A percentile compares a stretch with the other conserved stretches of the same genome.
These are phyloP conservation scores for Tetragnatha versicolor DNA, from an alignment of 1,140 invertebrate genomes.

Conservation along the genomic window DNA sequence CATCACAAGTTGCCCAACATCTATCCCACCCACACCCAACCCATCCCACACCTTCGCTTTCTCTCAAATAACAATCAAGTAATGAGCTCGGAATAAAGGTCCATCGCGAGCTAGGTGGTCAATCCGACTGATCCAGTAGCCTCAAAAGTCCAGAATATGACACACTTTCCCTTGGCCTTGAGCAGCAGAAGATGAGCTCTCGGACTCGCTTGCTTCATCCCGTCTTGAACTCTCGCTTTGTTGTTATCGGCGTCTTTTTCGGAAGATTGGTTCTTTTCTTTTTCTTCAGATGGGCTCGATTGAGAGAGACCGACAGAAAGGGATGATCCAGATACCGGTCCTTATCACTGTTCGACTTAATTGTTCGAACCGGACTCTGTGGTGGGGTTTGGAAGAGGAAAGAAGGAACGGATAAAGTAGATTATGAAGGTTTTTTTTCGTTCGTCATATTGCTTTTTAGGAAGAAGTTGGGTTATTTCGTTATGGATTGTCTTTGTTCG, in stretches of 20 bases:
- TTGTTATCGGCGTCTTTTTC: neutral
- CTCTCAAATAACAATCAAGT: too few relatives aligned
- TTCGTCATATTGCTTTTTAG: too few relatives aligned
- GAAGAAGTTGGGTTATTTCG: too few relatives aligned
- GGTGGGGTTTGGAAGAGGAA: too few relatives aligned
- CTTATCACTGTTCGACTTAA: neutral
- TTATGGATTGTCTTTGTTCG: too few relatives aligned
- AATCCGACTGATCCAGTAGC: conserved; percentile 13
- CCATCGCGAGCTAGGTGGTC: too few relatives aligned
- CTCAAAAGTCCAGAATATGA: conserved; percentile 7
- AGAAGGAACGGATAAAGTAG: too few relatives aligned
- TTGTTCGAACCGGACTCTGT: neutral
- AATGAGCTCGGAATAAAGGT: too few relatives aligned
- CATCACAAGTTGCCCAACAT: too few relatives aligned
- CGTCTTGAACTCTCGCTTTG: neutral
- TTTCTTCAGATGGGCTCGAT: neutral
- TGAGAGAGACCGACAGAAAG: neutral
- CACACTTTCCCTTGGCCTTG: conserved; percentile 20
- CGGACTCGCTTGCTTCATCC: neutral
- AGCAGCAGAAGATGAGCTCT: neutral
- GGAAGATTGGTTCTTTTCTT: neutral
- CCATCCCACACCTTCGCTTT: too few relatives aligned
- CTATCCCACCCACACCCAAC: too few relatives aligned
- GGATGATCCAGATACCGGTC: conserved; percentile 6
- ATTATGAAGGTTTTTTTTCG: too few relatives aligned